Base-by-base conservation (phyloP, 1,140 invertebrate species). In the Euborellia annulipes region DNA sequence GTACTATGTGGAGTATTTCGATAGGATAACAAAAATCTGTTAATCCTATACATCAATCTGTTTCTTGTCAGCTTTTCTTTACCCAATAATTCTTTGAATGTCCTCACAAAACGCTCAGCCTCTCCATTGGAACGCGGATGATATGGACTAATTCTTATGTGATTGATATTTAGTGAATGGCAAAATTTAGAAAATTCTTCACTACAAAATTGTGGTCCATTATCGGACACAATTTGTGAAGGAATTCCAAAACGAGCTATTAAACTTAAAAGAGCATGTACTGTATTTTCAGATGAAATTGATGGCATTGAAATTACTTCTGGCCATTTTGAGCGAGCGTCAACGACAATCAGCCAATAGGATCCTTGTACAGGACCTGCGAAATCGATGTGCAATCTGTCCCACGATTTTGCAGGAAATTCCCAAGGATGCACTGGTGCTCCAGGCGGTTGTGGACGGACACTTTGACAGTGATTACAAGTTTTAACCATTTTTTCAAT, bases 21-120 rank as follows among this genome's bases (percentile, higher is more conserved):
- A n/a, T n/a, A n/a, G n/a, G n/a, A n/a, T n/a, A n/a, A n/a, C n/a
- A n/a, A n/a, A n/a, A n/a, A n/a, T n/a, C n/a, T n/a, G n/a, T n/a
- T n/a, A n/a, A n/a, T n/a, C n/a, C n/a, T n/a, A n/a, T n/a, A n/a
- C n/a, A n/a, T n/a, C n/a, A n/a, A n/a, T n/a, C n/a, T n/a, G n/a
- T n/a, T n/a, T n/a, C n/a, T n/a, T n/a, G n/a, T n/a, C n/a, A n/a
- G n/a, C n/a, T n/a, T n/a, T n/a, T n/a, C n/a, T n/a, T n/a, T n/a
- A n/a, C n/a, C n/a, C n/a, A n/a, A n/a, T n/a, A n/a, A n/a, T n/a
- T 51, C 17, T 48, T 62, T 62, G 37, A 56, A 50, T 1, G 52
- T 52, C 44, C 50, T 52, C 3, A 62, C 54, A 22, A 55, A 53
- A 46, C 55, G 56, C 53, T 59, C 58, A 3, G 58, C 50, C 40